Base-by-base conservation (phyloP, 2,797 vertebrate species). In the Anisognathus igniventris region DNA sequence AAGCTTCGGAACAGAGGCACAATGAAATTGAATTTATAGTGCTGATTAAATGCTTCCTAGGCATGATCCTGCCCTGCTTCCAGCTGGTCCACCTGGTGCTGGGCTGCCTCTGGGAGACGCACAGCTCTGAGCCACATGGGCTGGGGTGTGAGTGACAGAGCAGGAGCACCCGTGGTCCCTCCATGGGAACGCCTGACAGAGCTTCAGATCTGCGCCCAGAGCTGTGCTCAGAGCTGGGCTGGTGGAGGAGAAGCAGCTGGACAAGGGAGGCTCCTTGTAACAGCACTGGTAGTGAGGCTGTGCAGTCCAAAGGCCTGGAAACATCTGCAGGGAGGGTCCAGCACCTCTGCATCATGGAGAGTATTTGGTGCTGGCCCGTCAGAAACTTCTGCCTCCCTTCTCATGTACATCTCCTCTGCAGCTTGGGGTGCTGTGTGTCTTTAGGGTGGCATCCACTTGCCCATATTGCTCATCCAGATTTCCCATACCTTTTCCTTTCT, bases 91-190 rank as follows among this genome's bases (percentile, higher is more conserved):
- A 17, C 11, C 12, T 2, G 6, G 42, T 4, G 5, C 48, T 6
- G 72, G 33, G 61, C 30, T 27, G 13, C 30, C 45, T 56, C 33
- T 0, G 3, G 24, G 31, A 44, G n/a, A 37, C 25, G 9, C 33
- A 64, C 47, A 37, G 24, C 53, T 58, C 25, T 9, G 53, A 74
- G 62, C 44, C 42, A 19, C 2, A 1, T 5, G 6, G 48, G 9
- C 45, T 60, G 66, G 14, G 14, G 8, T 9, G 12, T 8, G 20
- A 60, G 39, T 15, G 47, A 40, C 31, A 51, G 39, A 11, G 10
- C 1, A 3, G 19, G 24, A 86, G 58, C 67, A 58, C 5, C 47
- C 0, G 0, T 16, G 16, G n/a, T 62, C 8, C 15, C 13, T 4
- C 2, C 8, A 1, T 24, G 35, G 33, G 19, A 30, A 37, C 1